phyloP scores from a whole-genome alignment of 2,888 invertebrate species.

The Allophyes oxyacanthae region DNA sequence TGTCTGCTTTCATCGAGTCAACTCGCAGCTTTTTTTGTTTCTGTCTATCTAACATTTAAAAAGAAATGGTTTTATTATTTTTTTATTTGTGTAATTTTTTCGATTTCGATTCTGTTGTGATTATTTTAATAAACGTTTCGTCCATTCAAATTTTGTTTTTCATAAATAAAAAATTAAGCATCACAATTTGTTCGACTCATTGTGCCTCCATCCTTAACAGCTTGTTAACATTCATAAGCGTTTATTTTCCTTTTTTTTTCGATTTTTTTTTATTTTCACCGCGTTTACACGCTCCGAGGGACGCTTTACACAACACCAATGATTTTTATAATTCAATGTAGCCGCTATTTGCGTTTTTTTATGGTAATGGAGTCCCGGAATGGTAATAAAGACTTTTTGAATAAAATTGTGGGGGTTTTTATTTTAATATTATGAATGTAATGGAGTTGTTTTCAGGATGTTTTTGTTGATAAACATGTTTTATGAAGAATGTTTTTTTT shows the following conservation, averaged over 20 bases:
- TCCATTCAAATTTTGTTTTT: too few species aligned
- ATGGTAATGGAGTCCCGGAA: slow-evolving; percentile 48
- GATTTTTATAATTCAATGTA: slow-evolving; percentile 53
- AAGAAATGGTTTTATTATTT: too few species aligned
- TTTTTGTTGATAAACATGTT: slow-evolving; percentile 6
- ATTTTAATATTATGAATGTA: slow-evolving; percentile 15
- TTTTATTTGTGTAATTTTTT: too few species aligned
- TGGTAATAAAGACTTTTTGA: slow-evolving; percentile 37
- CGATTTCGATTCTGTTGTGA: too few species aligned
- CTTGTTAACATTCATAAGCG: slow-evolving; percentile 70
- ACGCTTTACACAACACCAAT: slow-evolving; percentile 38
- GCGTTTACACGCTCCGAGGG: slow-evolving; percentile 54
- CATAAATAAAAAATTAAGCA: neutral
- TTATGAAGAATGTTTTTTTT: too few species aligned
- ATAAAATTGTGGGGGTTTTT: slow-evolving; percentile 31
- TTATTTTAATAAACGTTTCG: too few species aligned
- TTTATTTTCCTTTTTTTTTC: slow-evolving; percentile 63
- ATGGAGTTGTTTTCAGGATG: slow-evolving; percentile 16
- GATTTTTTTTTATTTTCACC: slow-evolving; percentile 56
- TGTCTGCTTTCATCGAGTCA: too few species aligned
- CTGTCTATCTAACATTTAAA: too few species aligned
- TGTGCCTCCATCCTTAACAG: slow-evolving; percentile 35
- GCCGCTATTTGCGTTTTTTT: slow-evolving; percentile 42
- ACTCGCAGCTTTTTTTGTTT: too few species aligned
- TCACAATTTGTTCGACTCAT: neutral